Base-by-base conservation (phyloP, 2,797 vertebrate genomes). In the Gorsachius magnificus region DNA sequence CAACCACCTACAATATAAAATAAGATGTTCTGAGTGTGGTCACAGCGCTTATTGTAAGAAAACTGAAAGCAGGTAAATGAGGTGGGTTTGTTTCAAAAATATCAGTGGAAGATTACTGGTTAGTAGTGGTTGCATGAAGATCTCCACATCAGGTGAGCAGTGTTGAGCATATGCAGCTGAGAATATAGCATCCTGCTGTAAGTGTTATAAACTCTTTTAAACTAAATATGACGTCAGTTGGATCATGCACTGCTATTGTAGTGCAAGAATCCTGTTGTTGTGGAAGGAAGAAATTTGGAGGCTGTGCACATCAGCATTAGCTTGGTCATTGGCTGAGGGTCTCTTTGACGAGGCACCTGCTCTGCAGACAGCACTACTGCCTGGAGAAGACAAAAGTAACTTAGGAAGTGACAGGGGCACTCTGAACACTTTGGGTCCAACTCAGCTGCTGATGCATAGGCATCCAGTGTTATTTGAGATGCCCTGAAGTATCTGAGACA, bases 191-290 rank as follows among this genome's bases (percentile, higher is more conserved):
- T 56, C 74, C 38, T 86, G 4, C 18, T 81, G 9, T 8, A 17
- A 33, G 1, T 43, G 13, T 25, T 66, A 20, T 7, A 46, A 65
- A 54, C 13, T 38, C 7, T 72, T 84, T 69, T 17, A 72, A 72
- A 68, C 2, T 29, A 54, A 72, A 10, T 14, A 3, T 5, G 3
- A 38, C 17, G 15, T 29, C 38, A 54, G 22, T 6, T 84, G 50
- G 29, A 33, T 41, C 25, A 29, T 6, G 7, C 5, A 7, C 3
- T 61, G 25, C 6, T 64, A 5, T 58, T 72, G 22, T 46, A 51
- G 3, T 12, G 24, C 7, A 46, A 28, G 2, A 11, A 21, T 53
- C 17, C 58, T 45, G 3, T 1, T 45, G 3, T 1, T 35, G 46
- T 31, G 58, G 20, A 33, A 3, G 8, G 26, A 65, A 71, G 31